Evolutionary conservation across 2,888 invertebrate species (phyloP).

Genomic region (Cryptocheilus praepositus): DNA sequence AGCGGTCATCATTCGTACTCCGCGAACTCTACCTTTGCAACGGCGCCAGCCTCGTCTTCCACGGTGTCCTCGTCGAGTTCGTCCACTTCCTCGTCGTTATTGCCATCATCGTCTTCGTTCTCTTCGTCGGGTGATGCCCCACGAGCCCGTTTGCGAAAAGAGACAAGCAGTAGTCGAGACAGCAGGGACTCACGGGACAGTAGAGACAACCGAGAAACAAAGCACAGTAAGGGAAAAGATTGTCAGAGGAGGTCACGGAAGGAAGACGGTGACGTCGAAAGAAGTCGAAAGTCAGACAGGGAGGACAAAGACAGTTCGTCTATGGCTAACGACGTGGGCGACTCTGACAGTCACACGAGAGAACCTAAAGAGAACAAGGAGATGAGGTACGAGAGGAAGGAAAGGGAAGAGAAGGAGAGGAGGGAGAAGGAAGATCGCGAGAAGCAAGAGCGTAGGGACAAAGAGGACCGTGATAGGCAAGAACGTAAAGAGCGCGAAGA

Average conservation of each 20-base stretch:
- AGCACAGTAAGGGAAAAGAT: conserved; percentile 70
- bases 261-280: conserved; percentile 61
- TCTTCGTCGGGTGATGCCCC: conserved; percentile 39
- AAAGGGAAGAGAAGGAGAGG: conserved; percentile 60
- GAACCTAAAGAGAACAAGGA: conserved; percentile 60
- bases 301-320: conserved; percentile 54
- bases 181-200: conserved; percentile 69
- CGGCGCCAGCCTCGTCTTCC: conserved; percentile 45
- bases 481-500: conserved; percentile 65
- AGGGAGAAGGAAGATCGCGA: conserved; percentile 63
- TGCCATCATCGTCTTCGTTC: conserved; percentile 46
- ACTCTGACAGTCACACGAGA: conserved; percentile 48
- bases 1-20: conserved; percentile 43
- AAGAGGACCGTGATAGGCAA: conserved; percentile 62
- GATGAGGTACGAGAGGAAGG: conserved; percentile 61
- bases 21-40: conserved; percentile 39
- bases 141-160: conserved; percentile 62
- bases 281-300: conserved; percentile 58
- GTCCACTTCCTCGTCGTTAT: conserved; percentile 48
- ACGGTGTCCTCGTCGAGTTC: conserved; percentile 47
- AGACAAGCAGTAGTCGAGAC: conserved; percentile 54
- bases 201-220: conserved; percentile 67
- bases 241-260: conserved; percentile 66
- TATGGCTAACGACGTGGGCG: conserved; percentile 42
- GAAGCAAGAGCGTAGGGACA: conserved; percentile 60